Conservation (phyloP, 2,113 vertebrate species). For the Hirundichthys speculiger region DNA sequence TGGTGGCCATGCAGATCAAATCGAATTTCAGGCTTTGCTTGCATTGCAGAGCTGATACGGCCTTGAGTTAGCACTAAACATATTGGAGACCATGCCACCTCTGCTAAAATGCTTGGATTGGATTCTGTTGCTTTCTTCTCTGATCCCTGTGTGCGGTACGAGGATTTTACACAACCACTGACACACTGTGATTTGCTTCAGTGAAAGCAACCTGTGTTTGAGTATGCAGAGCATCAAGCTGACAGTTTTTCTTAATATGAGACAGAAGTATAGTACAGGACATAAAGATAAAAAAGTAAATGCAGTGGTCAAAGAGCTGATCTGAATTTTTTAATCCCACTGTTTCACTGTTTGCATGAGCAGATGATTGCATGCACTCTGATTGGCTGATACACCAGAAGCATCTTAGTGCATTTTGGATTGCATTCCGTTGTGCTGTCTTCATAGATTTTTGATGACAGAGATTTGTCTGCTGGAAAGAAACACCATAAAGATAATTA, state of each 20-base stretch:
- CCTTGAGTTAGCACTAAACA: constrained; percentile 52
- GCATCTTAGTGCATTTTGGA: too few species aligned
- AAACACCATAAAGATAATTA: constrained; percentile 16
- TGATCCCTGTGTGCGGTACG: constrained; percentile 53
- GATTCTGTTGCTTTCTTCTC: constrained; percentile 58
- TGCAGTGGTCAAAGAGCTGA: not conserved
- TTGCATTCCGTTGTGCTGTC: too few species aligned
- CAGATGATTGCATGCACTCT: too few species aligned
- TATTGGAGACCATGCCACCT: constrained; percentile 48
- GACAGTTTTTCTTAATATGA: constrained; percentile 22
- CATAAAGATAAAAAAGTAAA: too few species aligned
- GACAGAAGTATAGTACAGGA: constrained; percentile 16
- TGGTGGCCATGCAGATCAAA: constrained; percentile 71
- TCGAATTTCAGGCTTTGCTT: constrained; percentile 60
- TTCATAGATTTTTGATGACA: constrained; percentile 8
- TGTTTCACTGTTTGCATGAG: not conserved
- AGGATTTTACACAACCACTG: constrained; percentile 58
- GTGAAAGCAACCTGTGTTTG: constrained; percentile 50
- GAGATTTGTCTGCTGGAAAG: constrained; percentile 4
- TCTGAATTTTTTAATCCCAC: not conserved
- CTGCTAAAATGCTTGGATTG: constrained; percentile 51
- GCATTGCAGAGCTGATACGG: constrained; percentile 46
- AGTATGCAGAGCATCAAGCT: constrained; percentile 20
- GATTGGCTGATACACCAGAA: too few species aligned
- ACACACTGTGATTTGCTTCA: constrained; percentile 55